Base-by-base conservation (phyloP, 2,113 vertebrate species). In the Hippopotamus amphibius region DNA sequence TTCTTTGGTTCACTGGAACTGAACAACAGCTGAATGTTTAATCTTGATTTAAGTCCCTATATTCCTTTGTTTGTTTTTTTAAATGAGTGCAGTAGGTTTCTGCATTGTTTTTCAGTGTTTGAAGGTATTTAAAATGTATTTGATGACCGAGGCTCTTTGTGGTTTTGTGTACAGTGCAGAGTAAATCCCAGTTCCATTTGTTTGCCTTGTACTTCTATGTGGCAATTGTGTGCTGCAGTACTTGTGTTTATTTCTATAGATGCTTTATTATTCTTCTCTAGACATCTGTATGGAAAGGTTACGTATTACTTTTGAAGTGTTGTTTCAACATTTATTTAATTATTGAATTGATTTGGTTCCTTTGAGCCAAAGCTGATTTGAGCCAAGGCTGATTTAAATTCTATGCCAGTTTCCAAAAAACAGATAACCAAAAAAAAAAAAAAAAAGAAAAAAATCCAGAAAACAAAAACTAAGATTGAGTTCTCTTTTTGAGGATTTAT, bases 41-140 rank as follows among this genome's bases (percentile, higher is more conserved):
- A 97, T 96, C 98, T 98, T 86, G 81, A 93, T 97, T 84, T 96
- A 96, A 97, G 93, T 97, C 93, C 82, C 95, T 97, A 53, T 95
- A 96, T 97, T 97, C 92, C 92, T 97, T 96, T 97, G 88, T 98
- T 98, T 94, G 94, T 98, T 97, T 98, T 93, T 95, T 69, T 72
- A 87, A 98, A 95, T 41, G 96, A 97, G 96, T 66, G 30, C 41
- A 72, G 41, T 86, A 94, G 96, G 76, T 96, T 98, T 93, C 90
- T 97, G 92, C 83, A 43, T 90, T 95, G 83, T 95, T 43, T 92
- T 96, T 90, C 55, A 61, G 3, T 21, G n/a, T 86, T 90, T 88
- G 87, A 95, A 77, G 85, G 16, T 79, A 88, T 84, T 96, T 61
- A 37, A 76, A 82, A 96, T 92, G 30, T 43, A 93, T 90, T 68